Evolutionary conservation across 2,888 invertebrate genomes (phyloP).

Genomic region (Prenolepis imparis): DNA sequence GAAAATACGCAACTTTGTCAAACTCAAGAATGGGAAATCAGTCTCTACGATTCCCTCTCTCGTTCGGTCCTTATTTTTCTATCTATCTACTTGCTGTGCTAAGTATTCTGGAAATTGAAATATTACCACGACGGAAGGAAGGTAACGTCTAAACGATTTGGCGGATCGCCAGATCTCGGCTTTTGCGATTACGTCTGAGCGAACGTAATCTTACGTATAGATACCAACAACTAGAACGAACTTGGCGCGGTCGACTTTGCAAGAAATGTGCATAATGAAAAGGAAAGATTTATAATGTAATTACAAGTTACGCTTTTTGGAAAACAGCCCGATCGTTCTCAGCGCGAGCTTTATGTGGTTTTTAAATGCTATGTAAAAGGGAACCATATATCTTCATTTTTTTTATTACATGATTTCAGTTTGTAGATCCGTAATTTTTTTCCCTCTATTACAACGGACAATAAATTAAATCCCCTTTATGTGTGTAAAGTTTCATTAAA

Average conservation of each 20-base stretch:
- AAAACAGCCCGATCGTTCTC: constrained; percentile 16
- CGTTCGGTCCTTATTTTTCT: constrained; percentile 46
- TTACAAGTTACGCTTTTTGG: constrained; percentile 25
- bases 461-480: background rate
- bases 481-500: no score
- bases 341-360: background rate
- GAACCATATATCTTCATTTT: background rate
- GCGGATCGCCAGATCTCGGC: constrained; percentile 77
- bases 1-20: constrained; percentile 58
- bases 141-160: constrained; percentile 80
- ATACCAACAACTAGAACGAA: constrained; percentile 62
- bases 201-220: constrained; percentile 72
- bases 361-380: background rate
- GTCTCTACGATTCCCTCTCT: constrained; percentile 52
- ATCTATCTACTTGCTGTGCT: constrained; percentile 33
- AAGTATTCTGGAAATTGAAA: constrained; percentile 76
- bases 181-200: constrained; percentile 76
- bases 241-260: constrained; percentile 52
- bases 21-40: constrained; percentile 59
- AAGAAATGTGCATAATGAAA: constrained; percentile 66
- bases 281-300: constrained; percentile 54
- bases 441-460: background rate
- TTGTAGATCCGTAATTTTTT: background rate
- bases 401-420: background rate
- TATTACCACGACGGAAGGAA: constrained; percentile 75